Evolutionary conservation across 2,797 vertebrate species (phyloP).

Genomic region (Helicolenus hilgendorfi): DNA sequence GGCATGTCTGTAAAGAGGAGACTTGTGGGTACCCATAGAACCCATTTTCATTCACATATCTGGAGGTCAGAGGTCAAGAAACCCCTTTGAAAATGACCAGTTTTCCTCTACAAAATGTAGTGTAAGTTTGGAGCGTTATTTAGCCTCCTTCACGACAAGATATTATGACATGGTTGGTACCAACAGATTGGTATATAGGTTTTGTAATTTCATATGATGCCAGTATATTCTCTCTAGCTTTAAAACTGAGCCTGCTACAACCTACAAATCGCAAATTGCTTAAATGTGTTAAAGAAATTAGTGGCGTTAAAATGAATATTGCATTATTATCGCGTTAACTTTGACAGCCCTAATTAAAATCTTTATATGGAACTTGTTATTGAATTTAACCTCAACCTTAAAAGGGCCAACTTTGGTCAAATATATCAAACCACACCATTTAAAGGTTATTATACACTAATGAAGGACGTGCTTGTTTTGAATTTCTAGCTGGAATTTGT

Average conservation of each 20-base stretch:
- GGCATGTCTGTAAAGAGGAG: too few species aligned
- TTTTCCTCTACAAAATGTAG: not conserved
- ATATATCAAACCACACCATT: slow-evolving; percentile 50
- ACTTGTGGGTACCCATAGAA: too few species aligned
- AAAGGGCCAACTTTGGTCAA: slow-evolving; percentile 17
- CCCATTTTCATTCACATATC: too few species aligned
- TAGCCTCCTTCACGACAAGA: not conserved
- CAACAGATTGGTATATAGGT: not conserved
- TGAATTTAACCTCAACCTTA: slow-evolving; percentile 12
- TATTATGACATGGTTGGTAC: not conserved
- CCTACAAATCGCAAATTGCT: not conserved
- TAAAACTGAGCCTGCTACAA: not conserved
- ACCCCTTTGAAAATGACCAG: not conserved
- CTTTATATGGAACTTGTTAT: not conserved
- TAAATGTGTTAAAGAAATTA: not conserved
- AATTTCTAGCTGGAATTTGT: slow-evolving; percentile 56
- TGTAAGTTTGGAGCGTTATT: not conserved
- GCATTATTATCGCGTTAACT: not conserved
- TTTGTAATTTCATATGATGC: not conserved
- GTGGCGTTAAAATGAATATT: not conserved
- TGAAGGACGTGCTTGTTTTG: slow-evolving; percentile 66
- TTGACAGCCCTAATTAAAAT: not conserved
- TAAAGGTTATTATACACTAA: slow-evolving; percentile 41
- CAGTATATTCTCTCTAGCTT: not conserved
- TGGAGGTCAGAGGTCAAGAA: not conserved